Percentiles rank a stretch among this genome's conserved stretches.
Conservation (phyloP, 2,113 vertebrate genomes). For the Fulmarus glacialis region DNA sequence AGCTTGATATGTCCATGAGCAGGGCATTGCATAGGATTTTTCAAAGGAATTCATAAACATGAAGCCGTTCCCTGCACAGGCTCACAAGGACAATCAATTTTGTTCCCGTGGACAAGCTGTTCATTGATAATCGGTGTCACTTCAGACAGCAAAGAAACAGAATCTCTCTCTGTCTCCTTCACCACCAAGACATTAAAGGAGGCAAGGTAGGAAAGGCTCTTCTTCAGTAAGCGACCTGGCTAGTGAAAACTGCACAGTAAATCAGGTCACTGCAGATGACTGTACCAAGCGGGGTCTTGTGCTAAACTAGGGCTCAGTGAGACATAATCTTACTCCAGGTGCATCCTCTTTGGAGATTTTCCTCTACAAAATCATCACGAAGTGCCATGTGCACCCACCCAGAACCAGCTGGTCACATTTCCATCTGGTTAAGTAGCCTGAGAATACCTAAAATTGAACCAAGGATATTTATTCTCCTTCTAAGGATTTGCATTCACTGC, state of each 20-base stretch:
- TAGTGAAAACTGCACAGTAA: not conserved
- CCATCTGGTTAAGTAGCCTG: not conserved
- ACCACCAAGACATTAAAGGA: not conserved
- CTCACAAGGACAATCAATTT: slow-evolving; percentile 17
- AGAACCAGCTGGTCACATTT: not conserved
- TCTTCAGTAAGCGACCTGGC: not conserved
- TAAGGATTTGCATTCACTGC: not conserved
- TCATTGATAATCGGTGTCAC: not conserved
- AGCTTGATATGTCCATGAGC: not conserved
- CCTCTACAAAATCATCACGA: not conserved
- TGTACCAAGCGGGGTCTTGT: not conserved
- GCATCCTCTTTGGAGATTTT: not conserved
- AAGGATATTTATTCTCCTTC: not conserved
- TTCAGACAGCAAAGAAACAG: not conserved
- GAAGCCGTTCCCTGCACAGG: not conserved
- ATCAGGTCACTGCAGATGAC: not conserved
- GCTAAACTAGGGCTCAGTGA: not conserved
- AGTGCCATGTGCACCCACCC: not conserved
- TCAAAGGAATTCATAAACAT: slow-evolving; percentile 19
- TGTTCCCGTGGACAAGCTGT: not conserved
- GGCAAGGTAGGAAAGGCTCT: not conserved
- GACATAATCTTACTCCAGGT: not conserved
- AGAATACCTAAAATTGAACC: not conserved
- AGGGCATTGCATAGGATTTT: not conserved
- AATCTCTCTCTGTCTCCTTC: not conserved